Evolutionary conservation across 1,140 invertebrate species (phyloP).

Genomic region (Mamestra configurata): DNA sequence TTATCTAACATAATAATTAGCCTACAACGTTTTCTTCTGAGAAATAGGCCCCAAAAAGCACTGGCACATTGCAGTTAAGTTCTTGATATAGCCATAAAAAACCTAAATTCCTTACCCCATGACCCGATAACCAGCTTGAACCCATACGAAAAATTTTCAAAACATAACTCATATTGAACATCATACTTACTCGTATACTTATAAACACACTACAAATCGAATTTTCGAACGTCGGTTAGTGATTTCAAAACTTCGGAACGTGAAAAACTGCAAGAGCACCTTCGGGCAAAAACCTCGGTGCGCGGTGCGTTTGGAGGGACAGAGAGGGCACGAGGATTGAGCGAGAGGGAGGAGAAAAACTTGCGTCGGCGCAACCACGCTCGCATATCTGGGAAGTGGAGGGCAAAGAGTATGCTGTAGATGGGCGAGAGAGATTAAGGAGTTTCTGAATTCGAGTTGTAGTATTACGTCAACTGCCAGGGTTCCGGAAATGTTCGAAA

Average conservation of each 20-base stretch:
- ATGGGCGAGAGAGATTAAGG: too few relatives aligned
- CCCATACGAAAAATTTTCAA: background rate
- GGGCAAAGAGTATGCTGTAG: constrained; percentile 19
- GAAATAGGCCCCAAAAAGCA: too few relatives aligned
- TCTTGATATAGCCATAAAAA: background rate
- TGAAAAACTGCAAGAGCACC: constrained; percentile 37
- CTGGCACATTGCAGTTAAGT: too few relatives aligned
- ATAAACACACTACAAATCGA: constrained; percentile 20
- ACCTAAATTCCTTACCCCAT: background rate
- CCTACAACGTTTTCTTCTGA: too few relatives aligned
- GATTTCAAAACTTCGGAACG: constrained; percentile 50
- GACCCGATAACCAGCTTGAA: background rate
- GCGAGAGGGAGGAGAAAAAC: constrained; percentile 48
- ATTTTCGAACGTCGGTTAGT: constrained; percentile 28
- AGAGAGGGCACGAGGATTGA: constrained; percentile 1
- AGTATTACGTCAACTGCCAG: too few relatives aligned
- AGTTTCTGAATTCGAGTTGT: too few relatives aligned
- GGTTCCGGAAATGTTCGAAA: too few relatives aligned
- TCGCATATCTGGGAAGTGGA: constrained; percentile 52
- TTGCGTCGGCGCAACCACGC: constrained; percentile 46
- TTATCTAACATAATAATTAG: too few relatives aligned
- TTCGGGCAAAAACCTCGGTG: constrained; percentile 46
- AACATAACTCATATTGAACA: background rate
- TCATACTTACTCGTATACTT: background rate
- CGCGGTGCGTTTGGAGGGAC: constrained; percentile 44